These are phyloP conservation scores for Mayetiola destructor DNA, from an alignment of 2,888 invertebrate species.

Conservation along the genomic window DNA sequence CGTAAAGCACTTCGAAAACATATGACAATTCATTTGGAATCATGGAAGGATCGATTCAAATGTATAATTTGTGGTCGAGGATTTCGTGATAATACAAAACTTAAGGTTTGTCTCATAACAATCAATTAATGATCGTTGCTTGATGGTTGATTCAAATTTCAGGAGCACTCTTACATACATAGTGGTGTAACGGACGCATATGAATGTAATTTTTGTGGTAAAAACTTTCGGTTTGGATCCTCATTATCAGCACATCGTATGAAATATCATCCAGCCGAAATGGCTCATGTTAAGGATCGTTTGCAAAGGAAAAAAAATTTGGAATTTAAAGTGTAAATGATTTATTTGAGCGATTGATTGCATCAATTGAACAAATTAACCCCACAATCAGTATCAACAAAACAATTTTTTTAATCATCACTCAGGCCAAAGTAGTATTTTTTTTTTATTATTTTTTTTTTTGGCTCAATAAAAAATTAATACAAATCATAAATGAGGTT, in stretches of 20 bases:
- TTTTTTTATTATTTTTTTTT: too few species aligned
- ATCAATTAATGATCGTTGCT: background rate
- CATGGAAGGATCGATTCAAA: slow-evolving; percentile 9
- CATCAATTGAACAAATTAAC: too few species aligned
- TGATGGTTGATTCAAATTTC: background rate
- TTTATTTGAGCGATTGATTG: too few species aligned
- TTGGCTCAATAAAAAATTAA: too few species aligned
- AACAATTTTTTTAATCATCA: too few species aligned
- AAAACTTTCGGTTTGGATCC: slow-evolving; percentile 8
- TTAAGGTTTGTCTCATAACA: background rate
- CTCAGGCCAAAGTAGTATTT: too few species aligned
- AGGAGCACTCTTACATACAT: slow-evolving; percentile 14
- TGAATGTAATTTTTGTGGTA: slow-evolving; percentile 8
- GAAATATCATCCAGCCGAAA: slow-evolving; percentile 9
- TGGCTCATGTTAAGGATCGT: background rate
- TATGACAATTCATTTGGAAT: background rate
- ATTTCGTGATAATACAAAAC: slow-evolving; percentile 12
- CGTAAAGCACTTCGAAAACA: slow-evolving; percentile 10
- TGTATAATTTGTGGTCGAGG: slow-evolving; percentile 11
- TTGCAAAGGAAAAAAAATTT: slow-evolving; percentile 8
- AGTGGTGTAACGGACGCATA: slow-evolving; percentile 9
- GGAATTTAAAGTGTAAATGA: slow-evolving; percentile 10
- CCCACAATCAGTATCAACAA: too few species aligned
- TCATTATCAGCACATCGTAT: slow-evolving; percentile 10
- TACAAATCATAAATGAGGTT: too few species aligned